phyloP scores from a whole-genome alignment of 2,797 vertebrate species.

The Alexandromys oeconomus region DNA sequence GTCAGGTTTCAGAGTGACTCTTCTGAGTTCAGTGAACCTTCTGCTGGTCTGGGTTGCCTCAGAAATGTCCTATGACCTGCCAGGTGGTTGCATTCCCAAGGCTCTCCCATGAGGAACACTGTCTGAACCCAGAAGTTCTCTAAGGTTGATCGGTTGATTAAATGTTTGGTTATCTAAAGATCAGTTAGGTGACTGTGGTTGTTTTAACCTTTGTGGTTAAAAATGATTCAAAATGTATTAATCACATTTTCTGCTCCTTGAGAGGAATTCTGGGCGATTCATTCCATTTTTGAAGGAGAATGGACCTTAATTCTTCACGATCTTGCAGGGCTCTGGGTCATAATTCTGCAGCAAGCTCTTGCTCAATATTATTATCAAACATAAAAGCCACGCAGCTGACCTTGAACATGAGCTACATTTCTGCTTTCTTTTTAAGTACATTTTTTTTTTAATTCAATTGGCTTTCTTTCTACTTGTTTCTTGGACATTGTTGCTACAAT shows the following conservation, averaged over 20 bases:
- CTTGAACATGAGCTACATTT: constrained; percentile 31
- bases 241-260: constrained; percentile 65
- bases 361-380: constrained; percentile 61
- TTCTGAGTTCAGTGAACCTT: constrained; percentile 50
- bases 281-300: constrained; percentile 51
- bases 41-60: not conserved
- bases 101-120: not conserved
- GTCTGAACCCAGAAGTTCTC: constrained; percentile 58
- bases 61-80: constrained; percentile 44
- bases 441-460: constrained; percentile 55
- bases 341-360: constrained; percentile 58
- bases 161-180: constrained; percentile 73
- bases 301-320: constrained; percentile 53
- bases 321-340: constrained; percentile 33
- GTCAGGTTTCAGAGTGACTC: not conserved
- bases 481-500: constrained; percentile 50
- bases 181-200: constrained; percentile 55
- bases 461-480: constrained; percentile 68
- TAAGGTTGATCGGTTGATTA: constrained; percentile 68
- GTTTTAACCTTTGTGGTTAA: constrained; percentile 74
- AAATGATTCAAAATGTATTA: constrained; percentile 57
- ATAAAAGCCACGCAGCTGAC: constrained; percentile 47
- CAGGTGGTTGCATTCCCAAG: constrained; percentile 64
- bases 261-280: constrained; percentile 59
- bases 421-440: constrained; percentile 48